Evolutionary conservation across 2,888 invertebrate genomes (phyloP), one percentile per base, ranked within the genome.

Genomic region (Spatulosminthurus flaviceps): DNA sequence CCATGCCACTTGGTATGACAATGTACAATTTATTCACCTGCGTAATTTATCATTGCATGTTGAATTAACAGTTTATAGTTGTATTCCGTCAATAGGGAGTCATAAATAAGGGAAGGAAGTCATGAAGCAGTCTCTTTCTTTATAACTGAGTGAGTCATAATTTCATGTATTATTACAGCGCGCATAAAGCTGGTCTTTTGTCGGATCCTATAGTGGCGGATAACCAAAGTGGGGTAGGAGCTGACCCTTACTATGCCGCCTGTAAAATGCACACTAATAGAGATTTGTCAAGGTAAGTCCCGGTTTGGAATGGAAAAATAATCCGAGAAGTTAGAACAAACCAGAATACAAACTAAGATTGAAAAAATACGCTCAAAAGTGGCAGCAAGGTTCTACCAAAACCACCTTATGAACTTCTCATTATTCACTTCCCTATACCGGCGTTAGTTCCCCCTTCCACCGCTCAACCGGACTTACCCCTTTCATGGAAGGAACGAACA

Each of bases 1-100:
- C 88, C 99, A 99, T 88, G 97, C 97, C 61, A 98, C 98, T 16
- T 99, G 98, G 94, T 94, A 88, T n/a, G n/a, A n/a, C n/a, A n/a
- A n/a, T n/a, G n/a, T n/a, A n/a, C n/a, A n/a, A n/a, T n/a, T n/a
- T n/a, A n/a, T n/a, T n/a, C n/a, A n/a, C n/a, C n/a, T n/a, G n/a
- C n/a, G n/a, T n/a, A n/a, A n/a, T n/a, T n/a, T n/a, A n/a, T n/a
- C n/a, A n/a, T n/a, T n/a, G n/a, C n/a, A n/a, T n/a, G n/a, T n/a
- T n/a, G n/a, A n/a, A n/a, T n/a, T n/a, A n/a, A n/a, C n/a, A n/a
- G n/a, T n/a, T n/a, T n/a, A n/a, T n/a, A n/a, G n/a, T n/a, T n/a
- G n/a, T n/a, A n/a, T n/a, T n/a, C n/a, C n/a, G n/a, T n/a, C n/a
- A n/a, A n/a, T n/a, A n/a, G n/a, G n/a, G n/a, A n/a, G n/a, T n/a